phyloP scores from a whole-genome alignment of 2,888 invertebrate species.

The Drosophila merina region DNA sequence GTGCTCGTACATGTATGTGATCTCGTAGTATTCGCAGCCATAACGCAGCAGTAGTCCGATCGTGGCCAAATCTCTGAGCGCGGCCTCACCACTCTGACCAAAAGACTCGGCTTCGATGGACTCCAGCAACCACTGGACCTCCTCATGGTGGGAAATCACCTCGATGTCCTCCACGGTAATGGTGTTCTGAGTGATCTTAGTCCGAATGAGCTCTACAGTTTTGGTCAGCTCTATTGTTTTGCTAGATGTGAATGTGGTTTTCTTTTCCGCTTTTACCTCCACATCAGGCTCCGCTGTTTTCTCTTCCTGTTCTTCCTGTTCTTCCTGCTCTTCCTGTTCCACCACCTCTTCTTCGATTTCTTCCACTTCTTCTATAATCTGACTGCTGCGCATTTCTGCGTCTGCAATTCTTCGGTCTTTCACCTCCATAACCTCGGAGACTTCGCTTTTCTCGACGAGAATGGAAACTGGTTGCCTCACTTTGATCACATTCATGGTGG shows the following conservation, averaged over 20 bases:
- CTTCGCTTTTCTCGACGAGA: conserved; percentile 83
- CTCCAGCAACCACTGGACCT: conserved; percentile 90
- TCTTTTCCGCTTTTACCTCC: conserved; percentile 42
- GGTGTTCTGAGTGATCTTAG: conserved; percentile 82
- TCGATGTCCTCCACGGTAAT: conserved; percentile 85
- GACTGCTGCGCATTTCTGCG: conserved; percentile 55
- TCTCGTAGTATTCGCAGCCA: conserved; percentile 90
- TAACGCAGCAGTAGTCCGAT: conserved; percentile 91
- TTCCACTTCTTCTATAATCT: conserved; percentile 55
- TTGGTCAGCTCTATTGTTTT: conserved; percentile 83
- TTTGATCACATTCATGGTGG: conserved; percentile 77
- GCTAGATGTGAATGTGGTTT: conserved; percentile 59
- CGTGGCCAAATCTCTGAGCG: conserved; percentile 91
- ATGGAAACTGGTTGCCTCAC: conserved; percentile 77
- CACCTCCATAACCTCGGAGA: conserved; percentile 85
- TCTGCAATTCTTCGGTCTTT: conserved; percentile 82
- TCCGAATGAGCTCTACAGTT: conserved; percentile 84
- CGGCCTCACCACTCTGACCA: conserved; percentile 90
- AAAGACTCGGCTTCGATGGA: conserved; percentile 91
- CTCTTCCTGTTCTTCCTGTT: background rate
- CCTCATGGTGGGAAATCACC: conserved; percentile 87
- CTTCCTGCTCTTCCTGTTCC: conserved; percentile 38
- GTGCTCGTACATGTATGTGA: conserved; percentile 91
- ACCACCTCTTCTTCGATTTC: conserved; percentile 47
- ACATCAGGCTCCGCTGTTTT: conserved; percentile 49